Evolutionary conservation across 2,113 vertebrate species (phyloP), one percentile per base, ranked within the genome.

Genomic region (Lampris incognitus): DNA sequence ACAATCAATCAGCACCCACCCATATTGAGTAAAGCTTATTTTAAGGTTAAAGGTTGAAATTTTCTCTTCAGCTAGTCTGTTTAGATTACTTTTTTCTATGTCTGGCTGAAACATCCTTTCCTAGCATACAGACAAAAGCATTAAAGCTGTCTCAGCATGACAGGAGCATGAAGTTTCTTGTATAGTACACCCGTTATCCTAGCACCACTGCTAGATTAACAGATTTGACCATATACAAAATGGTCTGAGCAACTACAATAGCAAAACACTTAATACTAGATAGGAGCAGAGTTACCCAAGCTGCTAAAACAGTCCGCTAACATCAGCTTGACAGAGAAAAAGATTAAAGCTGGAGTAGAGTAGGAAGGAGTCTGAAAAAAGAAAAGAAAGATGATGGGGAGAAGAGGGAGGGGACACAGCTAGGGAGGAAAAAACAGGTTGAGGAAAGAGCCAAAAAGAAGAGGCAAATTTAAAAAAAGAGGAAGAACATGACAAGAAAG

Each of bases 61-160:
- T 50, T n/a, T 11, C 5, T 49, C 44, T 42, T 9, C n/a, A 44
- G 39, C 5, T n/a, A 3, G 63, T 8, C 50, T 2, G 37, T 24
- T 41, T n/a, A 5, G 46, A 48, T 11, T 7, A 40, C 39, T 11
- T 11, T 63, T 37, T 51, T 36, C 38, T 1, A 69, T 57, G 82
- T 83, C 49, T 77, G 83, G 76, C 83, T 88, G 85, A 90, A 85
- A 87, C 87, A 78, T 82, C 65, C 56, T 64, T 46, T 42, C 66
- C 60, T 39, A 60, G 76, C 57, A 54, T 0, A n/a, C 6, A 72
- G 55, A 54, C 36, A 58, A 61, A 2, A 51, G 68, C 24, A 52
- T 63, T 49, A 66, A 10, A 56, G 51, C 7, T 51, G 61, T 59
- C 58, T 65, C 62, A 59, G 67, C 52, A 60, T 3, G 54, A 76